These are phyloP conservation scores for Enteromius viviparus DNA, from an alignment of 2,797 vertebrate genomes.

Conservation along the genomic window DNA sequence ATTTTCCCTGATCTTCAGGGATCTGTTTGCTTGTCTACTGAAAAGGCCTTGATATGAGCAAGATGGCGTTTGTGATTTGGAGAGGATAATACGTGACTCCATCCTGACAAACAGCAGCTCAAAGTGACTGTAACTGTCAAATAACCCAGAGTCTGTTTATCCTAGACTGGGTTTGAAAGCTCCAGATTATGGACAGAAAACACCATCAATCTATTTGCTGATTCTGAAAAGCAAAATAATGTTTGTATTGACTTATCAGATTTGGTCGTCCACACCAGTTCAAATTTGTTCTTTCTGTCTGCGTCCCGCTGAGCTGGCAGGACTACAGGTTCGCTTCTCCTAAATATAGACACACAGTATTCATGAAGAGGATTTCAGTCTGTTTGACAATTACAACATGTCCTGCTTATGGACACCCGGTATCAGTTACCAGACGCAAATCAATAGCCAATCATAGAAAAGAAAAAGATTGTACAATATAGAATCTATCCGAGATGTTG, in stretches of 20 bases:
- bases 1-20: neutral
- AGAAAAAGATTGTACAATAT: neutral
- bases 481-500: neutral
- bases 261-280: constrained; percentile 71
- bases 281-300: constrained; percentile 67
- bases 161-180: constrained; percentile 17
- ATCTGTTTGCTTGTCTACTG: constrained; percentile 5
- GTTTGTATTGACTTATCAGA: constrained; percentile 78
- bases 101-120: neutral
- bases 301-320: constrained; percentile 46
- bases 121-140: constrained; percentile 12
- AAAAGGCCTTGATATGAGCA: neutral
- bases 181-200: constrained; percentile 60
- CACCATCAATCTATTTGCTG: constrained; percentile 72
- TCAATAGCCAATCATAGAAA: neutral
- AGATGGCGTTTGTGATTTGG: neutral
- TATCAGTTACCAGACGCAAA: neutral
- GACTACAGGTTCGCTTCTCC: constrained; percentile 6
- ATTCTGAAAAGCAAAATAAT: constrained; percentile 73
- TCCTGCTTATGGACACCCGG: neutral
- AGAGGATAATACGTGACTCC: neutral
- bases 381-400: constrained; percentile 62
- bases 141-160: constrained; percentile 15
- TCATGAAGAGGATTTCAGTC: neutral
- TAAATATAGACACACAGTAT: neutral